Conservation (phyloP, 2,113 vertebrate genomes). For the Atrichornis clamosus region DNA sequence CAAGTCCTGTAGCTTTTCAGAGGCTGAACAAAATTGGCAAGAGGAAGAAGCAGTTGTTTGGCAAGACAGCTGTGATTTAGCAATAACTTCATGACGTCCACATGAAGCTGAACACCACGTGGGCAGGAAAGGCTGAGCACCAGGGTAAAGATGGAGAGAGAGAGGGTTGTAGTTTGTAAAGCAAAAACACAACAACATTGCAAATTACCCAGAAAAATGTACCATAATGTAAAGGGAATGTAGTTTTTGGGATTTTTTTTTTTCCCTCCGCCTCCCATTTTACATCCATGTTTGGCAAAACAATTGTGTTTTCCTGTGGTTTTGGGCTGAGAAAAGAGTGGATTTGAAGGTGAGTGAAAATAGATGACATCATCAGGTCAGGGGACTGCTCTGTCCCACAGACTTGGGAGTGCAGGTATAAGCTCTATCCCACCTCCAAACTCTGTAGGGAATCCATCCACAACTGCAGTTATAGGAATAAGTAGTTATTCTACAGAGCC, state of each 20-base stretch:
- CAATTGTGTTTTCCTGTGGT: neutral
- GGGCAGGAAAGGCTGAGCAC: neutral
- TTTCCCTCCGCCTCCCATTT: neutral
- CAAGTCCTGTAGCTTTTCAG: neutral
- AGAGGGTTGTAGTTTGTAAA: neutral
- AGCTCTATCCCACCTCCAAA: neutral
- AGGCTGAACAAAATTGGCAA: neutral
- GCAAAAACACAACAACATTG: neutral
- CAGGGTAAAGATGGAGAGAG: neutral
- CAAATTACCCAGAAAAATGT: neutral
- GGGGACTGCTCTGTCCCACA: neutral
- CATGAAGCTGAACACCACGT: neutral
- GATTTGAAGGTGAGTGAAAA: slow-evolving; percentile 24
- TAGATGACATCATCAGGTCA: slow-evolving; percentile 10
- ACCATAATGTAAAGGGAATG: neutral
- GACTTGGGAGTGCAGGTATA: neutral
- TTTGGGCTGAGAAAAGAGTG: neutral
- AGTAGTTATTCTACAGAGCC: neutral
- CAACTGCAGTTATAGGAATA: neutral
- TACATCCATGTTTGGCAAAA: neutral
- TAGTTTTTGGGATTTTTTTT: neutral
- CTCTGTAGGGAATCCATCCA: neutral
- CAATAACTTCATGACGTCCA: slow-evolving; percentile 22
- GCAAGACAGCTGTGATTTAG: slow-evolving; percentile 33
- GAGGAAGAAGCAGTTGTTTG: slow-evolving; percentile 26